A percentile compares a stretch with the other conserved stretches of the same genome.
These are phyloP conservation scores for Atta cephalotes DNA, from an alignment of 1,140 invertebrate species.

Conservation along the genomic window DNA sequence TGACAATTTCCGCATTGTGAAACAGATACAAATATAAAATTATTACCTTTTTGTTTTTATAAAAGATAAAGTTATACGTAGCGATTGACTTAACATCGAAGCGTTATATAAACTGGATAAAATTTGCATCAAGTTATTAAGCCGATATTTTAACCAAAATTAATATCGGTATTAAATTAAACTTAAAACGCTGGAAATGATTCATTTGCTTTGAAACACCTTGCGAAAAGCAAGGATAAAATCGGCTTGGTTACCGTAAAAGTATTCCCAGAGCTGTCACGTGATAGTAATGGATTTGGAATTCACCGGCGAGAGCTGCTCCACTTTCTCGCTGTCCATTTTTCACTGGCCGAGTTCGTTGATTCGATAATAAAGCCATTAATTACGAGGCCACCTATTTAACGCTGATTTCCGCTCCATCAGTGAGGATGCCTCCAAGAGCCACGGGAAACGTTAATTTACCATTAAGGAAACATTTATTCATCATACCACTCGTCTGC, in stretches of 20 bases:
- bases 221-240: conserved; percentile 58
- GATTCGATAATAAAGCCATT: conserved; percentile 78
- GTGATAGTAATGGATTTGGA: conserved; percentile 73
- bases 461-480: conserved; percentile 74
- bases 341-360: conserved; percentile 70
- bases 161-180: conserved; percentile 35
- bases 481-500: conserved; percentile 34
- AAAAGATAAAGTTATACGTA: neutral
- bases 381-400: conserved; percentile 74
- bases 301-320: conserved; percentile 63
- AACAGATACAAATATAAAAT: neutral
- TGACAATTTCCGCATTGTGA: neutral
- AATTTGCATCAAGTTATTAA: conserved; percentile 8
- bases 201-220: conserved; percentile 62
- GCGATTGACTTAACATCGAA: neutral
- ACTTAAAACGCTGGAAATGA: conserved; percentile 70
- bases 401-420: conserved; percentile 53
- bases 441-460: conserved; percentile 69
- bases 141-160: conserved; percentile 21
- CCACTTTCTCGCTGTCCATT: conserved; percentile 69
- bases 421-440: conserved; percentile 48
- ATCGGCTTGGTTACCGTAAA: conserved; percentile 46
- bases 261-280: conserved; percentile 73
- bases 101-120: neutral
- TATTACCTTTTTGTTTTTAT: neutral